Base-by-base conservation (phyloP, 2,888 invertebrate genomes). In the Drosophila flavopinicola region DNA sequence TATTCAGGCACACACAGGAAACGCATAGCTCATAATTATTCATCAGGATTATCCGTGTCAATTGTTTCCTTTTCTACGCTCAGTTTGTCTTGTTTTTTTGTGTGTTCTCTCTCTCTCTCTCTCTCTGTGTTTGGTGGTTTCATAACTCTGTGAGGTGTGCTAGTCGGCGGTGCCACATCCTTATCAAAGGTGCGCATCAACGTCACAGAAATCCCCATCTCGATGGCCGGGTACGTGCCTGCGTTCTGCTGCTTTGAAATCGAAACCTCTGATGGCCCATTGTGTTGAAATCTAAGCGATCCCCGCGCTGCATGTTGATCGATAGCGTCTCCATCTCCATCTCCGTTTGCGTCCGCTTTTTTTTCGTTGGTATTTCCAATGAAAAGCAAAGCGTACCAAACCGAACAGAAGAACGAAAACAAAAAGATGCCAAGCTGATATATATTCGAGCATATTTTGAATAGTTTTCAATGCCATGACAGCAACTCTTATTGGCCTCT, bases 131-230 rank as follows among this genome's bases (percentile, higher is more conserved):
- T n/a, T n/a, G n/a, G n/a, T n/a, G n/a, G n/a, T n/a, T n/a, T 67
- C 59, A 47, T 66, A 79, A 64, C 49, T 53, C 54, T 66, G 37
- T 35, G 54, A 73, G 80, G 84, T 82, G 75, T 79, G 74, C 63
- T 63, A 27, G 38, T 48, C 72, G 53, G 47, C 67, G 44, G 57
- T 44, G 20, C 48, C 63, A 60, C 52, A 75, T 85, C 80, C 86
- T 85, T 85, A 80, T 80, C 80, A 66, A 75, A 85, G 86, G 86
- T 79, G 86, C 80, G 79, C 86, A 80, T 85, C 80, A 76, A 66
- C 84, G 86, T 73, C 80, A 75, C 84, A 70, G 60, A 66, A 52
- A 66, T 75, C 52, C 59, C 80, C 67, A 25, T 10, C 54, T 64
- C 38, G 13, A 20, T 20, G 15, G 33, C 54, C 27, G 54, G 45